Conservation (phyloP, 2,113 vertebrate species). For the Progne subis region DNA sequence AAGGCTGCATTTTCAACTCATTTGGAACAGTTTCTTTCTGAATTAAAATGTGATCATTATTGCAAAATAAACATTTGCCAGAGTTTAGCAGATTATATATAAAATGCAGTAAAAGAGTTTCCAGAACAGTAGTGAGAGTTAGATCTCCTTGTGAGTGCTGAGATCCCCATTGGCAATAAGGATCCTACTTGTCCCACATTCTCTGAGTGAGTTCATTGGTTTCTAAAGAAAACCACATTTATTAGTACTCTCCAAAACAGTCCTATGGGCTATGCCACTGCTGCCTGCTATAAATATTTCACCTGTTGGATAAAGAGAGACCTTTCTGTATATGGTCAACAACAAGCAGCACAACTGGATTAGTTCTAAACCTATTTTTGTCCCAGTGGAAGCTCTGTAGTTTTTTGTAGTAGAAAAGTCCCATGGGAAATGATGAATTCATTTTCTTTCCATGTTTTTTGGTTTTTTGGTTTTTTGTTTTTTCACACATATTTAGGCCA, state of each 20-base stretch:
- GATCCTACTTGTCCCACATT: neutral
- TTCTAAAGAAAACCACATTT: neutral
- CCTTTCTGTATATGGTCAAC: neutral
- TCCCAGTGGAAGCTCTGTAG: neutral
- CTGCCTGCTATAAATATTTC: neutral
- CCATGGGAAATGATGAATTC: neutral
- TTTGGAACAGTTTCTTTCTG: neutral
- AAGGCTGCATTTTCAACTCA: neutral
- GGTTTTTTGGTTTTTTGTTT: no score
- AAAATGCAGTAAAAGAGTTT: neutral
- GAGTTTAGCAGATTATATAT: neutral
- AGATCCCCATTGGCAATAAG: neutral
- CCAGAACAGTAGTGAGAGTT: neutral
- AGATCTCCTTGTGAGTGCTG: neutral
- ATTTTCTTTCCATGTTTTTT: neutral
- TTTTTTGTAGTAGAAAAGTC: neutral
- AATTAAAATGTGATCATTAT: neutral
- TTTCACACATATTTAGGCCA: neutral
- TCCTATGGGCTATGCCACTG: neutral
- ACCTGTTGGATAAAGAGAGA: neutral
- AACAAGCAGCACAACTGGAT: neutral
- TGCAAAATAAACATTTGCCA: neutral
- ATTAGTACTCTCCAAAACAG: neutral
- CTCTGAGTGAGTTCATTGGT: neutral
- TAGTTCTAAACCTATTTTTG: neutral